Percentiles rank a stretch among this genome's conserved stretches.
These are phyloP conservation scores for Tetranychus cinnabarinus DNA, from an alignment of 1,140 invertebrate genomes.

Conservation along the genomic window DNA sequence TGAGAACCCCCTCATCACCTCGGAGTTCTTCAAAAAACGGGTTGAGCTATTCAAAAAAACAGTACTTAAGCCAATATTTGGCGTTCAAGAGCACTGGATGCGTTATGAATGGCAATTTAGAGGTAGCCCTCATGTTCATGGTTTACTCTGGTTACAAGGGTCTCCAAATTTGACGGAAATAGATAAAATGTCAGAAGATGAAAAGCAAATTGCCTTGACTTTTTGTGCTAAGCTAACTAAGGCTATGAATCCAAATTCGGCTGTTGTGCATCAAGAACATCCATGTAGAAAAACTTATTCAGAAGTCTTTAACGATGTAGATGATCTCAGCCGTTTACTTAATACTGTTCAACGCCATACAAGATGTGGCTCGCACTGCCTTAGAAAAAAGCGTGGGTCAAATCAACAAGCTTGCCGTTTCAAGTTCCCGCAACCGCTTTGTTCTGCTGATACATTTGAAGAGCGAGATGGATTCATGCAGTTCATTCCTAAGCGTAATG, in stretches of 20 bases:
- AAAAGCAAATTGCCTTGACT: too few relatives aligned
- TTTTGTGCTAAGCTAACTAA: too few relatives aligned
- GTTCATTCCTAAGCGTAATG: neutral
- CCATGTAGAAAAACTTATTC: neutral
- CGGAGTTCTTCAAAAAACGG: neutral
- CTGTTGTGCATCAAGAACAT: neutral
- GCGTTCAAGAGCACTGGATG: neutral
- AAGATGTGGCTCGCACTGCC: neutral
- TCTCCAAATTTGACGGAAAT: neutral
- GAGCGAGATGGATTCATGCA: neutral
- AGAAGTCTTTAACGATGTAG: neutral
- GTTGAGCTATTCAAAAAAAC: neutral
- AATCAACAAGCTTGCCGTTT: neutral
- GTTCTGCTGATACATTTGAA: neutral
- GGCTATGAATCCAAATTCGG: too few relatives aligned
- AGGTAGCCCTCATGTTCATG: neutral
- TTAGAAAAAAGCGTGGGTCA: neutral
- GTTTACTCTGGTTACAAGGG: neutral
- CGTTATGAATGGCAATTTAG: neutral
- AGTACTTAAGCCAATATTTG: neutral
- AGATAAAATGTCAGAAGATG: too few relatives aligned
- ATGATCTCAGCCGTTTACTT: neutral
- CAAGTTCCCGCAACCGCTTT: neutral
- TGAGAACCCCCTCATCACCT: neutral
- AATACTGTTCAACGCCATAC: neutral